Evolutionary conservation across 2,888 invertebrate genomes (phyloP), one percentile per base, ranked within the genome.

Genomic region (Penaeus monodon): DNA sequence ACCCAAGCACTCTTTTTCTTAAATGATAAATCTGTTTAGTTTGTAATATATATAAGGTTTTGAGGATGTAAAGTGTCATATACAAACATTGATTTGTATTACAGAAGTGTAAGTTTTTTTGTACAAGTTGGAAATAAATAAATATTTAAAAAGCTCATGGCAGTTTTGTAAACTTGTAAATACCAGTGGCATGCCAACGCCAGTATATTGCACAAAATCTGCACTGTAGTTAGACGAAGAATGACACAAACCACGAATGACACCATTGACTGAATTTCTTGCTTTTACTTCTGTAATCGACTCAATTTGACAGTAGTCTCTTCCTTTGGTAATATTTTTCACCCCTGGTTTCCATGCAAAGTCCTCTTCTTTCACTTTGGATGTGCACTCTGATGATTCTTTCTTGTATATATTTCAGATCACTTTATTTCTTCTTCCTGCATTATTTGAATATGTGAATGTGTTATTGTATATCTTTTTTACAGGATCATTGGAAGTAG

Each of bases 181-280:
- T 73, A 82, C 49, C 70, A 82, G 70, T 73, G 73, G 82, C 82
- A 82, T 82, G 82, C 82, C 82, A 73, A 33, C 49, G 82, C 73
- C 57, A 73, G 57, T 33, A 49, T 82, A 57, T 70, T 70, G 57
- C 82, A 82, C 70, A 38, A 81, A 70, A 29, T 27, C 22, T 73
- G 82, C 82, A 82, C 82, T 57, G 33, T 82, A 82, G 82, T 82
- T 82, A 82, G 82, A 70, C 73, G 29, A 57, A 73, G 12, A 29
- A 63, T 73, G 57, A 82, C 82, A 73, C 73, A 70, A 65, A 81
- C 70, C 82, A 82, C 82, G 22, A 33, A 24, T 44, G 82, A 82
- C 73, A 24, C 77, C 44, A 57, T 63, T 44, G 77, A 77, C 77
- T 20, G 57, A 33, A 49, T 77, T 20, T 77, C n/a, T 27, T 57